A percentile compares a stretch with the other conserved stretches of the same genome.
Evolutionary conservation across 2,113 vertebrate genomes (phyloP).

Genomic region (Cephalopterus ornatus): DNA sequence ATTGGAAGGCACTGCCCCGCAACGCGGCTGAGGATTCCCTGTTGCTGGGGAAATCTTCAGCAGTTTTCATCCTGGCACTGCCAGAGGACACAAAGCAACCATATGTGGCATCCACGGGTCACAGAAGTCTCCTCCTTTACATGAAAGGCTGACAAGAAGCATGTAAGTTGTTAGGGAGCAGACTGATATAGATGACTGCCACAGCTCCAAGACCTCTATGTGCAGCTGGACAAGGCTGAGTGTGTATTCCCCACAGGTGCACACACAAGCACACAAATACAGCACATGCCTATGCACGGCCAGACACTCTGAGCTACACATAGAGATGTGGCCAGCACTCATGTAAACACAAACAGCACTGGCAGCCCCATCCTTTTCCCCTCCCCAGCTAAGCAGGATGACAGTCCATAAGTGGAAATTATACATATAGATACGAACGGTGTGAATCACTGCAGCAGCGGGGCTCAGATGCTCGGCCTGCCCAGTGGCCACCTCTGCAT

Average conservation of each 20-base stretch:
- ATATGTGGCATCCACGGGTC: not conserved
- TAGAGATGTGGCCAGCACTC: not conserved
- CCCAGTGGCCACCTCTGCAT: not conserved
- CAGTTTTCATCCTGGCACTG: not conserved
- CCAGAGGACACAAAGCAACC: not conserved
- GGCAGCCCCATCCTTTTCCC: not conserved
- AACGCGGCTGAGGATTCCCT: fast-evolving
- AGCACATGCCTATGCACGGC: fast-evolving
- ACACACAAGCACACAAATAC: too few relatives aligned
- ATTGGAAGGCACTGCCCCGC: fast-evolving
- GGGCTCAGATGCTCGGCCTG: fast-evolving
- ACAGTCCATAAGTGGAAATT: not conserved
- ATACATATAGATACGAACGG: fast-evolving
- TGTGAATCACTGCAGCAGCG: not conserved
- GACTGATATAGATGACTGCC: fast-evolving
- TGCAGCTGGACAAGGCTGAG: not conserved
- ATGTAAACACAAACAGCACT: not conserved
- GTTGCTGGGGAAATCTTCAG: not conserved
- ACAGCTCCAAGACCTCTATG: not conserved
- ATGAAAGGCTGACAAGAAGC: not conserved
- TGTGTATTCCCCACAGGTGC: fast-evolving
- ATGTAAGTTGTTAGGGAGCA: not conserved
- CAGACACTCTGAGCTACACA: too few relatives aligned
- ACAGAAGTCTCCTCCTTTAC: not conserved
- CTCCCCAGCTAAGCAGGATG: not conserved